phyloP scores from a whole-genome alignment of 2,797 vertebrate genomes.

The Betta splendens region DNA sequence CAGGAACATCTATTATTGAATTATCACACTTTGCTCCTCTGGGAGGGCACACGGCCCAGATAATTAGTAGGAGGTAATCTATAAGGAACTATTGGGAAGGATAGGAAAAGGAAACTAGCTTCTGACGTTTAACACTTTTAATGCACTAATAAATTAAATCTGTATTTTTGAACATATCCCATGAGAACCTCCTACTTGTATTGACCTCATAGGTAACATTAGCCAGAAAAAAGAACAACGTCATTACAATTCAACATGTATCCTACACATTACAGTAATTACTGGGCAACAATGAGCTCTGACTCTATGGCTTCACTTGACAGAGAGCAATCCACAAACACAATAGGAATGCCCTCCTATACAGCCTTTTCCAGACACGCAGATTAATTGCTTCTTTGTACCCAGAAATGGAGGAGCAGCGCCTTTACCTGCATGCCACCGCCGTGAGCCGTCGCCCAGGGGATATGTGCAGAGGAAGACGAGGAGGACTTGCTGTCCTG shows the following conservation, averaged over 20 bases:
- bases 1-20: constrained; percentile 73
- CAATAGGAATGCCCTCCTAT: constrained; percentile 74
- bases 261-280: constrained; percentile 84
- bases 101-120: constrained; percentile 63
- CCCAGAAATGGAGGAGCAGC: constrained; percentile 79
- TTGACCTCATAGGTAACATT: constrained; percentile 72
- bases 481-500: constrained; percentile 58
- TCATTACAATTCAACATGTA: constrained; percentile 86
- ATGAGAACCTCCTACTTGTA: constrained; percentile 54
- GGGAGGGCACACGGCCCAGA: constrained; percentile 55
- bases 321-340: constrained; percentile 74
- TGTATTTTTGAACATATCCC: constrained; percentile 67
- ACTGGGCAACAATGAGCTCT: constrained; percentile 79
- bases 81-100: constrained; percentile 65
- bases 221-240: constrained; percentile 50
- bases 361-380: constrained; percentile 69
- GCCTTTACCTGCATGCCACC: constrained; percentile 79
- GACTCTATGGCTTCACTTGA: constrained; percentile 62
- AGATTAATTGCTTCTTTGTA: constrained; percentile 88
- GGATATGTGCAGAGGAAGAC: constrained; percentile 46
- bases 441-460: constrained; percentile 52
- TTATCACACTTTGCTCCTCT: constrained; percentile 70
- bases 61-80: constrained; percentile 71
- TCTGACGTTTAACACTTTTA: constrained; percentile 74
- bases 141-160: constrained; percentile 78